Evolutionary conservation across 37 sponge, comb jelly and placozoan species (phyloP).

Genomic region (Halisarca cf. caerulea): DNA sequence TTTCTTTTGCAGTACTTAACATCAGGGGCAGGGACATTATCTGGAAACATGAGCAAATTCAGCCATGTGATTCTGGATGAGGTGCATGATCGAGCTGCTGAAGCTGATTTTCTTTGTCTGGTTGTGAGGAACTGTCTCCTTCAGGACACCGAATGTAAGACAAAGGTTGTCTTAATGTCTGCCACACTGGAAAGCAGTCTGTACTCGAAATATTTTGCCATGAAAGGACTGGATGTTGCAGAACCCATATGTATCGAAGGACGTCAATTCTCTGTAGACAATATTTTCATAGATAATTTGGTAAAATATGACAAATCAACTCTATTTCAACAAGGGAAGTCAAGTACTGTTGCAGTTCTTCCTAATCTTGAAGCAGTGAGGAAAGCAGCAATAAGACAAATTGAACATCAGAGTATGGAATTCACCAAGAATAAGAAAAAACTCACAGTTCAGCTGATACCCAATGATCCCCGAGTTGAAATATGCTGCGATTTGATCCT

Average conservation of each 20-base stretch:
- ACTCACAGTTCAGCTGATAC: background rate
- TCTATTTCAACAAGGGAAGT: background rate
- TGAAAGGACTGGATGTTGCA: slow-evolving; percentile 29
- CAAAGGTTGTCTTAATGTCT: slow-evolving; percentile 75
- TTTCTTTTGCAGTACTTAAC: background rate
- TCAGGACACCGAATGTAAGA: background rate
- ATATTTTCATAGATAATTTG: slow-evolving; percentile 48
- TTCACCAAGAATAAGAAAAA: background rate
- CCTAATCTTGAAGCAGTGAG: no score
- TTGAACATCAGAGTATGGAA: background rate
- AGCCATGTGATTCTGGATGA: slow-evolving; percentile 80
- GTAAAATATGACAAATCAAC: background rate
- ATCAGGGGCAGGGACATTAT: background rate
- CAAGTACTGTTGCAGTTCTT: no score
- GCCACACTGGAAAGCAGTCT: slow-evolving; percentile 71
- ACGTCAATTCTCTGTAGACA: slow-evolving; percentile 45
- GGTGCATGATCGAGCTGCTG: slow-evolving; percentile 65
- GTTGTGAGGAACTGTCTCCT: slow-evolving; percentile 54
- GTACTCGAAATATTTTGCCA: slow-evolving; percentile 53
- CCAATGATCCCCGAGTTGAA: background rate
- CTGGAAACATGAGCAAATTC: slow-evolving; percentile 37
- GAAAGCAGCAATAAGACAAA: no score
- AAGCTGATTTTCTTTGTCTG: slow-evolving; percentile 65
- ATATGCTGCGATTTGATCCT: slow-evolving; percentile 51
- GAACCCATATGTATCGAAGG: slow-evolving; percentile 63